A percentile compares a stretch with the other conserved stretches of the same genome.
phyloP scores from a whole-genome alignment of 2,888 invertebrate species.

The Aricia artaxerxes region DNA sequence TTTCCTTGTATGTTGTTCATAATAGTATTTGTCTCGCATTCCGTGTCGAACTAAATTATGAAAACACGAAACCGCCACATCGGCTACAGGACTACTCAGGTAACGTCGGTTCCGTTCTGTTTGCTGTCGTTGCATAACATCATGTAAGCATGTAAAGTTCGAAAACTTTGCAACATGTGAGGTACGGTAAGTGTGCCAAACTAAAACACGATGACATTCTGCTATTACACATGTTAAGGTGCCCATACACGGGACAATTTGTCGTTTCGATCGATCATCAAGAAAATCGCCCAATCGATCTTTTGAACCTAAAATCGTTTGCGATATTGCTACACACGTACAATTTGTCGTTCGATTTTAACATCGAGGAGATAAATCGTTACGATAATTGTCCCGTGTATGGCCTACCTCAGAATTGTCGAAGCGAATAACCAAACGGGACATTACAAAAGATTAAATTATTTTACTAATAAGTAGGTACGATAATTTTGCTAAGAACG shows the following conservation, averaged over 20 bases:
- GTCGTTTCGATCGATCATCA: too few species aligned
- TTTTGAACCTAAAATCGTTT: too few species aligned
- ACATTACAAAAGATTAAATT: background rate
- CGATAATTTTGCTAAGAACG: too few species aligned
- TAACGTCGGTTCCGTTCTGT: background rate
- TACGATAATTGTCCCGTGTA: too few species aligned
- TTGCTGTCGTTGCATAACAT: background rate
- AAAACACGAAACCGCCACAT: background rate
- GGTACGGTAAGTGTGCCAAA: slow-evolving; percentile 23
- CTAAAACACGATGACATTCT: slow-evolving; percentile 22
- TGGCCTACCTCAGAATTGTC: background rate
- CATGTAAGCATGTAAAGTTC: background rate
- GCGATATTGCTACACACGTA: too few species aligned
- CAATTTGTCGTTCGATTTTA: too few species aligned
- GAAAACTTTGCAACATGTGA: background rate
- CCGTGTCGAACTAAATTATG: background rate
- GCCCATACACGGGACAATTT: too few species aligned
- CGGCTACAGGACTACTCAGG: background rate
- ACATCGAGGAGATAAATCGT: too few species aligned
- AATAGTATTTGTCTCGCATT: background rate
- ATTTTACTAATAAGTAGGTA: too few species aligned
- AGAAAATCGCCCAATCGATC: too few species aligned
- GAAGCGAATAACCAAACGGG: background rate
- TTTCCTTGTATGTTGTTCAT: background rate
- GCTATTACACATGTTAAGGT: background rate